Conservation (phyloP, 2,797 vertebrate genomes). For the Hyperoplus lanceolatus region DNA sequence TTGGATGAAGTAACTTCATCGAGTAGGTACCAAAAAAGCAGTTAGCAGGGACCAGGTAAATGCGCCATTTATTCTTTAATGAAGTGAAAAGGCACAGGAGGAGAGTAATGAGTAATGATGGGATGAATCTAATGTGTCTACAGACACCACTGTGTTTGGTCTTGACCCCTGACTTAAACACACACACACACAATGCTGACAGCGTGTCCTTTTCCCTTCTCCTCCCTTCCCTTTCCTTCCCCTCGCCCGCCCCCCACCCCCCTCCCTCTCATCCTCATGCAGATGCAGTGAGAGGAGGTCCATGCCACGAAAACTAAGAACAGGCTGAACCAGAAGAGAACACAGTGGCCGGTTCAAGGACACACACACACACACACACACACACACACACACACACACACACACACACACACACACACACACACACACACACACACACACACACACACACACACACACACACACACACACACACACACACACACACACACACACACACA, state of each 20-base stretch:
- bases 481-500: constrained; percentile 13
- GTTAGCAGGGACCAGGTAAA: no score
- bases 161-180: constrained; percentile 19
- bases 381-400: no score
- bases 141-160: constrained; percentile 15
- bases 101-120: constrained; percentile 18
- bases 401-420: no score
- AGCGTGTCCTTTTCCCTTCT: constrained; percentile 55
- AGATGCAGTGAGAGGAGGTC: constrained; percentile 29
- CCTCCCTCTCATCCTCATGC: constrained; percentile 34
- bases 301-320: constrained; percentile 41
- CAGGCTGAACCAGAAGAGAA: constrained; percentile 56
- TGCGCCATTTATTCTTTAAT: background rate
- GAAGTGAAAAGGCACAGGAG: background rate
- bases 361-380: no score
- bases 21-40: no score
- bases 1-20: no score
- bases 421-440: no score
- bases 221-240: constrained; percentile 69
- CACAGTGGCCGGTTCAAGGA: constrained; percentile 47
- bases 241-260: constrained; percentile 2
- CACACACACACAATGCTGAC: constrained; percentile 51
- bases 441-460: no score
- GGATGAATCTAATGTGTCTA: constrained; percentile 23
- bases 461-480: constrained; percentile 27